A percentile compares a stretch with the other conserved stretches of the same genome.
phyloP scores from a whole-genome alignment of 2,888 invertebrate species.

The Thysanoteuthis rhombus region DNA sequence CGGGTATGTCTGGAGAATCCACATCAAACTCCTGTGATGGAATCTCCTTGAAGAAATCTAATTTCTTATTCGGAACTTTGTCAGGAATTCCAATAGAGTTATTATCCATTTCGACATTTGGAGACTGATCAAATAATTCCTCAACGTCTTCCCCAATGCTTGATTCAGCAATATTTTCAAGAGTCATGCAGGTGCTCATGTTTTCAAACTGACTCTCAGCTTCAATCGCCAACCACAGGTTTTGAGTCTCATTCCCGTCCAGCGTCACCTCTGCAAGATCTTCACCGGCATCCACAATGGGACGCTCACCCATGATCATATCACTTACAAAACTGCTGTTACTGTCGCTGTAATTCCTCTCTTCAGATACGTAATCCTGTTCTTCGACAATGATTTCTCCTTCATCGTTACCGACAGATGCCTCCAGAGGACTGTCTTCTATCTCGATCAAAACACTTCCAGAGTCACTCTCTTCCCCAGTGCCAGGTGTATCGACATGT shows the following conservation, averaged over 20 bases:
- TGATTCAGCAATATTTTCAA: constrained; percentile 21
- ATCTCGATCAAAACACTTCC: constrained; percentile 15
- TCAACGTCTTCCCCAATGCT: constrained; percentile 23
- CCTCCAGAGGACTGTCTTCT: constrained; percentile 20
- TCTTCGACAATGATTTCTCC: constrained; percentile 15
- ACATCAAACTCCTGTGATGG: background rate
- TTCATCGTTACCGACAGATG: background rate
- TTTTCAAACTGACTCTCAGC: constrained; percentile 23
- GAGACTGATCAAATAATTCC: constrained; percentile 23
- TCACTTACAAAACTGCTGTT: background rate
- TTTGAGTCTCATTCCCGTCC: constrained; percentile 17
- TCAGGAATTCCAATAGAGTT: background rate
- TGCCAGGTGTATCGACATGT: background rate
- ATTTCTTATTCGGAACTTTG: background rate
- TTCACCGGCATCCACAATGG: constrained; percentile 27
- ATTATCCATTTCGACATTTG: background rate
- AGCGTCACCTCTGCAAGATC: constrained; percentile 27
- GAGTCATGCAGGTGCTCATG: constrained; percentile 15
- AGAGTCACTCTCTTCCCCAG: background rate
- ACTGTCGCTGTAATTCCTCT: background rate
- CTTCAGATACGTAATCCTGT: background rate
- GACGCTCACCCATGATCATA: constrained; percentile 19
- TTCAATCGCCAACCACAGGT: constrained; percentile 22
- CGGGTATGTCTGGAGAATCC: background rate
- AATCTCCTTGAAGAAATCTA: background rate